Percentiles rank a stretch among this genome's conserved stretches.
phyloP scores from a whole-genome alignment of 2,113 vertebrate species.

The Silurus asotus region DNA sequence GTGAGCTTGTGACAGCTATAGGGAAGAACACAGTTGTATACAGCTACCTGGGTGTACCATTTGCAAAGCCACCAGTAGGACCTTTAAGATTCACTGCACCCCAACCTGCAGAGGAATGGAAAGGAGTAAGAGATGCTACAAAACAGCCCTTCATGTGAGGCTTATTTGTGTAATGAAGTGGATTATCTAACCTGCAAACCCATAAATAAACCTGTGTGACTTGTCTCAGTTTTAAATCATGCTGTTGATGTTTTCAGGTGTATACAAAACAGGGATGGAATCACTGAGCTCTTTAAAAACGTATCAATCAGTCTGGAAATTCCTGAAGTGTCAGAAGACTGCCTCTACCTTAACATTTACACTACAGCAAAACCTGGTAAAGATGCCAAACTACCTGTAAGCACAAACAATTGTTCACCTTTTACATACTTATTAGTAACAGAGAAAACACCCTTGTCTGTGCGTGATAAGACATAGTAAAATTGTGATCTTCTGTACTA shows the following conservation, averaged over 20 bases:
- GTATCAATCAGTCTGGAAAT: neutral
- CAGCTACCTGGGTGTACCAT: conserved; percentile 80
- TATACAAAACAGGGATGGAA: conserved; percentile 41
- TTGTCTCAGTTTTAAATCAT: neutral
- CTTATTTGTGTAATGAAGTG: neutral
- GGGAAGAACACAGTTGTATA: conserved; percentile 66
- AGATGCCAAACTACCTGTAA: conserved; percentile 70
- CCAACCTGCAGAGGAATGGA: conserved; percentile 75
- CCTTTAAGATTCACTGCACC: conserved; percentile 76
- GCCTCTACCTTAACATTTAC: conserved; percentile 76
- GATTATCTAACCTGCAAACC: neutral
- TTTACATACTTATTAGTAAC: conserved; percentile 19
- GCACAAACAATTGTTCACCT: conserved; percentile 12
- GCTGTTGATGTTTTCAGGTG: conserved; percentile 62
- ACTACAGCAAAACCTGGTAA: conserved; percentile 63
- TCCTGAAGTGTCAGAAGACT: conserved; percentile 73
- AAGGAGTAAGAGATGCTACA: conserved; percentile 73
- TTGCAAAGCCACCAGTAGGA: conserved; percentile 81
- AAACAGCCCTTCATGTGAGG: conserved; percentile 72
- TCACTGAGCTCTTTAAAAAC: rapidly evolving
- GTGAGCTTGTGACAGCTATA: conserved; percentile 65
- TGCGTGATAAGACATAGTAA: neutral
- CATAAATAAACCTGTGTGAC: neutral
- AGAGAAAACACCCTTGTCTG: neutral
- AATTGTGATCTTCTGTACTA: neutral